A percentile compares a stretch with the other conserved stretches of the same genome.
Evolutionary conservation across 2,113 vertebrate genomes (phyloP).

Genomic region (Entosphenus tridentatus): DNA sequence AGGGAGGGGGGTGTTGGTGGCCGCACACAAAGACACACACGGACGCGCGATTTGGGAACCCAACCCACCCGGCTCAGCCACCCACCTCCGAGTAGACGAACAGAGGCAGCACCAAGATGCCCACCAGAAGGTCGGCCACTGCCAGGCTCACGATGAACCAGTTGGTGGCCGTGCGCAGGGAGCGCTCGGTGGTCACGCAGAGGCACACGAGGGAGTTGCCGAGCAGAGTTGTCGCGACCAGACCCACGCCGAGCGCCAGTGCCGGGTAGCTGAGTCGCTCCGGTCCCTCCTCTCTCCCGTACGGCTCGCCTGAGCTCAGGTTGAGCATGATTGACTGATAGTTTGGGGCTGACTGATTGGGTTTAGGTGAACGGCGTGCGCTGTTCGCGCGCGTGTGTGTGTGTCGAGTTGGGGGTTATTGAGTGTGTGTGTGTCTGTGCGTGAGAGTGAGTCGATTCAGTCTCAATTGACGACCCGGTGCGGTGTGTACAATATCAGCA

Average conservation of each 20-base stretch:
- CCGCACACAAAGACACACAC: conserved; percentile 31
- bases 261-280: conserved; percentile 23
- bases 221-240: conserved; percentile 39
- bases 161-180: conserved; percentile 72
- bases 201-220: conserved; percentile 65
- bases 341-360: too few relatives aligned
- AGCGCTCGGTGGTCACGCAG: conserved; percentile 57
- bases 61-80: conserved; percentile 25
- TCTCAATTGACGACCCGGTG: too few relatives aligned
- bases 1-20: conserved; percentile 29
- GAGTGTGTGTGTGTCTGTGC: too few relatives aligned
- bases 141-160: conserved; percentile 79
- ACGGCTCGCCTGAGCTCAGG: too few relatives aligned
- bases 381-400: too few relatives aligned
- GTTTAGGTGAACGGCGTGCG: too few relatives aligned
- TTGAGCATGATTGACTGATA: too few relatives aligned
- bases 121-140: conserved; percentile 53
- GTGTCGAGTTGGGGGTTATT: too few relatives aligned
- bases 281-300: too few relatives aligned
- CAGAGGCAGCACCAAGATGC: conserved; percentile 60
- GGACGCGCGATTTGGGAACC: conserved; percentile 26
- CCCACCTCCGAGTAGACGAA: conserved; percentile 75
- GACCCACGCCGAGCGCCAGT: conserved; percentile 39
- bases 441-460: too few relatives aligned
- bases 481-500: too few relatives aligned